Evolutionary conservation across 2,888 invertebrate species (phyloP).

Genomic region (Melanophora roralis): DNA sequence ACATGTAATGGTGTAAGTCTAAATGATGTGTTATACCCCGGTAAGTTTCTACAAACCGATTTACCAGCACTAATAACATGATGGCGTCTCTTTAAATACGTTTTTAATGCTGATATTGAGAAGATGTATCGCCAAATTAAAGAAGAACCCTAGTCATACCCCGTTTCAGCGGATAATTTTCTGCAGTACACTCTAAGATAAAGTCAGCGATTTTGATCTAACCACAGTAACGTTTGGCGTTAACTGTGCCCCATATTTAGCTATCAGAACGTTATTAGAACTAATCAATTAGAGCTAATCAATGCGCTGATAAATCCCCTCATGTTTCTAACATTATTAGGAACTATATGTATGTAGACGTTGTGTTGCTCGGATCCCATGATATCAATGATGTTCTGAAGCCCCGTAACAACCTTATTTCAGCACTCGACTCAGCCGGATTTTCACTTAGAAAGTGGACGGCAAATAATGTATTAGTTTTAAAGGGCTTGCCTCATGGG

Average conservation of each 20-base stretch:
- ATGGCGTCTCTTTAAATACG: conserved; percentile 46
- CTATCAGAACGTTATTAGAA: background rate
- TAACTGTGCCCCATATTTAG: conserved; percentile 23
- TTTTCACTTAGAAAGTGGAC: conserved; percentile 3
- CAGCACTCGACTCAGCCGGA: conserved; percentile 5
- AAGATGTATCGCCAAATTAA: conserved; percentile 62
- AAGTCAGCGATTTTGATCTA: conserved; percentile 33
- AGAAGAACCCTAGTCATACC: conserved; percentile 39
- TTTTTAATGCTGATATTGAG: conserved; percentile 59
- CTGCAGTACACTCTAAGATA: background rate
- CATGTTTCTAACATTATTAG: background rate
- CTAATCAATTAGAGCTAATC: background rate
- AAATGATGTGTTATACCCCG: conserved; percentile 27
- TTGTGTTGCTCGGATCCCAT: conserved; percentile 1
- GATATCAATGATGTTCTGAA: background rate
- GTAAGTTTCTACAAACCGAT: conserved; percentile 51
- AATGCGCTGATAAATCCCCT: background rate
- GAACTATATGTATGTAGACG: conserved; percentile 15
- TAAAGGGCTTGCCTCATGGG: background rate
- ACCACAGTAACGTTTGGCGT: conserved; percentile 60
- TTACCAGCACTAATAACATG: conserved; percentile 24
- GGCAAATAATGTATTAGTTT: background rate
- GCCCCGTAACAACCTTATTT: background rate
- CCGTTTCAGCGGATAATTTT: conserved; percentile 58
- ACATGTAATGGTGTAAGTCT: conserved; percentile 27